Base-by-base conservation (phyloP, 2,113 vertebrate genomes). In the Hylia prasina region DNA sequence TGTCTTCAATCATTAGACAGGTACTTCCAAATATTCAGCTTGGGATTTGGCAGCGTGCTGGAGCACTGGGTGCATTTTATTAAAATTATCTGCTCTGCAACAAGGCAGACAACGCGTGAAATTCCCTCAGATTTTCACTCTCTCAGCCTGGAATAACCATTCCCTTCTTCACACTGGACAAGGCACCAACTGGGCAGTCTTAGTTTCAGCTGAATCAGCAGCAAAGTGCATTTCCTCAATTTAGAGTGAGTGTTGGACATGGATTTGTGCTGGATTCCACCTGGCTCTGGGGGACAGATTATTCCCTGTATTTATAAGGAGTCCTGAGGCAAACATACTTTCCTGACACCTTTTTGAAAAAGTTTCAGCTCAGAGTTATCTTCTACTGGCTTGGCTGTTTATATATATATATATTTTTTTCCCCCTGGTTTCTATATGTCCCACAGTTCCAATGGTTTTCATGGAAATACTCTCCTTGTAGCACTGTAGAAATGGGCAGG, bases 1-100 rank as follows among this genome's bases (percentile, higher is more conserved):
- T 91, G 79, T 78, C 40, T 48, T 80, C 44, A 39, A 1, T 93
- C 68, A 88, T 83, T 86, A 85, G 82, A 15, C 79, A 88, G 68
- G 58, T 86, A 27, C 27, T 68, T 73, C 54, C 47, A 89, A 73
- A 90, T 64, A 82, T 88, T 71, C 64, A 58, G 10, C 56, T 30
- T 33, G 85, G 85, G 71, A 87, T 82, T 68, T 91, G 57, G 81
- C 54, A 95, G 24, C 17, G 3, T 45, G 51, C 79, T 88, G 79
- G 60, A 77, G 81, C 47, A 37, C 40, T 44, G n/a, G 47, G 68
- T 63, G 47, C 11, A 18, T 81, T 77, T 88, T 40, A 82, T 71
- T 81, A 86, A 81, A 93, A 51, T 90, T 33, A 15, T 37, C 58
- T 58, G 23, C 71, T 82, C 84, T 80, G 35, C 21, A 73, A 11